Base-by-base conservation (phyloP, 2,797 vertebrate genomes). In the Parauchenoglanis ngamensis region DNA sequence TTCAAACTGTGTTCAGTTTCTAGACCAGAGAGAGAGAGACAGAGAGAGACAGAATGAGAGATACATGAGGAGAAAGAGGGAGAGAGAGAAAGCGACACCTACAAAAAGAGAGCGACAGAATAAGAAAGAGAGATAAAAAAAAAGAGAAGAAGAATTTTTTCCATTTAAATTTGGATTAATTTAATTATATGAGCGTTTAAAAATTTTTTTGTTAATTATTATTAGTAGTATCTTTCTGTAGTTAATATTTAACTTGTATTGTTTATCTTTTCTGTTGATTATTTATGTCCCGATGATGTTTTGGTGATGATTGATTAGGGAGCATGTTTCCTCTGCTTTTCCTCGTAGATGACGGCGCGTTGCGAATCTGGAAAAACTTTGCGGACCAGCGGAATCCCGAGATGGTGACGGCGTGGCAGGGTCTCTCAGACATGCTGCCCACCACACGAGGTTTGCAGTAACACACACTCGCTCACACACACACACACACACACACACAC, bases 321-420 rank as follows among this genome's bases (percentile, higher is more conserved):
- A 25, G 17, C 8, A 40, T 7, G 1, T 28, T 31, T 21, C 56
- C 49, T 56, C 75, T 23, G 40, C 19, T 15, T 65, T 83, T 44
- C 68, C 54, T 57, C 89, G 28, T 90, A 98, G 98, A 99, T 10
- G 98, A 99, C 0, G 98, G 98, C 7, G 98, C 98, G 19, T 92
- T 99, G 91, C 94, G 98, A 0, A 96, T 99, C 90, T 99, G 98
- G 98, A 99, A 99, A 94, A 99, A 99, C 93, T 99, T 99, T 23
- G 98, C 98, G 0, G 98, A 99, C 92, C 98, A 99, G 87, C 97
- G 98, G 95, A 99, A 99, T 89, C 98, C 98, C 0, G 98, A 99
- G 94, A 99, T 99, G 98, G 98, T 99, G 88, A 99, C 98, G 0
- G 98, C 98, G 0, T 99, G 98, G 98, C 98, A 99, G 94, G 98